Evolutionary conservation across 1,140 invertebrate genomes (phyloP).

Genomic region (Augochlora pura): DNA sequence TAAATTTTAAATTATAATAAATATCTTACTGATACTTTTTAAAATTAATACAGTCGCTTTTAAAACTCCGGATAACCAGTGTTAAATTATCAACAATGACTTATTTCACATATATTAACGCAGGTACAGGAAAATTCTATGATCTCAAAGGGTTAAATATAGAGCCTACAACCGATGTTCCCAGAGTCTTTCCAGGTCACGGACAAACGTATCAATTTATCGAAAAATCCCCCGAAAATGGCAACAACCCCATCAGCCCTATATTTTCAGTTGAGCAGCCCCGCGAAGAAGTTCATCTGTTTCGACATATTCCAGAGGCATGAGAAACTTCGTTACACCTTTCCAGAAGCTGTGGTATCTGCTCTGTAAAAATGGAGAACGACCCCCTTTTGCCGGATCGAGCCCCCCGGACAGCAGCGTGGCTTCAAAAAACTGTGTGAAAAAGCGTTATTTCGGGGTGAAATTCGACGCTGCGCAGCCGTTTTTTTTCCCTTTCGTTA

Average conservation of each 20-base stretch:
- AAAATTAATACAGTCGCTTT: no score
- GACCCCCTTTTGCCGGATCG: constrained; percentile 36
- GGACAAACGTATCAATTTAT: no score
- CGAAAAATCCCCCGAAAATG: no score
- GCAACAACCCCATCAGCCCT: not conserved
- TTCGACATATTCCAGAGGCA: constrained; percentile 1
- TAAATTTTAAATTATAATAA: no score
- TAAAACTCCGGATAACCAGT: no score
- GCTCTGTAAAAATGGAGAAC: constrained; percentile 27
- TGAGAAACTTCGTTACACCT: constrained; percentile 74
- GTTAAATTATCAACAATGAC: no score
- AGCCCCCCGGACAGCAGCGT: constrained; percentile 45
- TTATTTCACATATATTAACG: no score
- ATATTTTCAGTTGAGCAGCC: not conserved
- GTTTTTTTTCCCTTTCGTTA: constrained; percentile 57
- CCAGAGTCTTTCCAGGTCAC: no score
- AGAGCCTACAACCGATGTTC: no score
- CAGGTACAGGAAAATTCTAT: no score
- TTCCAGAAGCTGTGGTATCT: constrained; percentile 21
- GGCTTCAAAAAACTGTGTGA: constrained; percentile 79
- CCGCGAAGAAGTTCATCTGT: not conserved
- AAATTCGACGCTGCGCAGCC: constrained; percentile 73
- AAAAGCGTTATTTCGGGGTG: constrained; percentile 80
- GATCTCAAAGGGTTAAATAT: no score
- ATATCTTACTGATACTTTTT: no score